Base-by-base conservation (phyloP, 2,113 vertebrate species). In the Chamaea fasciata region DNA sequence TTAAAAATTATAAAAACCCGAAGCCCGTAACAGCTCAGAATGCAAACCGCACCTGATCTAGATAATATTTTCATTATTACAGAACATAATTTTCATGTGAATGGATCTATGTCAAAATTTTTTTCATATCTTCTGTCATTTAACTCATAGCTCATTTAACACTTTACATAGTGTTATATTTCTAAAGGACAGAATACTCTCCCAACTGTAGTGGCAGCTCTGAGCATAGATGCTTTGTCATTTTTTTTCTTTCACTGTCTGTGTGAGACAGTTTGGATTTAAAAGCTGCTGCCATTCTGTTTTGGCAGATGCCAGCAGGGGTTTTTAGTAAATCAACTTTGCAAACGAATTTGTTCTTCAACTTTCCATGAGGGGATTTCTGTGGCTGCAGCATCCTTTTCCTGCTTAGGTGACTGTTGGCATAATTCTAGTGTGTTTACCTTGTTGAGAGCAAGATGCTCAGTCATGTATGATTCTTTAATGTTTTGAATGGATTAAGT, bases 161-260 rank as follows among this genome's bases (percentile, higher is more conserved):
- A 52, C 16, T 55, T 37, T 50, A 50, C 6, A 15, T 23, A 49
- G 5, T 8, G 46, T 6, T 0, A 0, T 57, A 41, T 57, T 78
- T 78, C 56, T 76, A 27, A 64, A 89, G 65, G 49, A 44, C 5
- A 78, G 8, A 46, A 63, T 50, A 47, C 7, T 62, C 75, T 91
- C 30, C 8, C 73, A 62, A 49, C 19, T 23, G 3, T 42, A 55
- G 16, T 69, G 30, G 35, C 15, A 73, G 14, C 21, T 63, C 26
- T 89, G 44, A 15, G 3, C 0, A 0, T 65, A 57, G 83, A 73
- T 4, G 49, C 6, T 39, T 35, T 8, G 4, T 52, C 13, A 2
- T 3, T 14, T 65, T 70, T 68, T 64, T 55, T 27, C 31, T 53
- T 84, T 67, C 31, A 53, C 28, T 44, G 33, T 13, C 9, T 47